These are phyloP conservation scores for Halotydeus destructor DNA, from an alignment of 1,140 invertebrate species.

Conservation along the genomic window DNA sequence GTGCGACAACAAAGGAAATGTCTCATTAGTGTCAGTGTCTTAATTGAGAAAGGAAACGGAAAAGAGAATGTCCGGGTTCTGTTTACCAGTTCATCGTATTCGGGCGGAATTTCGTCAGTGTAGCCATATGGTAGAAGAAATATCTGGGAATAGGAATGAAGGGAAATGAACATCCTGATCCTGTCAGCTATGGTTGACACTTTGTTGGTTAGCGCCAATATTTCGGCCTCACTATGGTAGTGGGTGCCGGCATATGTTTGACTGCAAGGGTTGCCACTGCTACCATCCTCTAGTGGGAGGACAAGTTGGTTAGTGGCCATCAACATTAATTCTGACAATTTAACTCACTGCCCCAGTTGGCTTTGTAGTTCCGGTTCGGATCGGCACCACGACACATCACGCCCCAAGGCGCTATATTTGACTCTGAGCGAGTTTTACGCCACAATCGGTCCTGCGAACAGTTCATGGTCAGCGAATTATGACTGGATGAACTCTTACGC, in stretches of 20 bases:
- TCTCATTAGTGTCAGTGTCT: no score
- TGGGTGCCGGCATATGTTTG: slow-evolving; percentile 17
- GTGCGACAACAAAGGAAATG: no score
- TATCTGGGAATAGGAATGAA: slow-evolving; percentile 19
- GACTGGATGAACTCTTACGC: neutral
- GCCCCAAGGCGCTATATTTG: neutral
- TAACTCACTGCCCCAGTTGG: slow-evolving; percentile 15
- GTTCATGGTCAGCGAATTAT: neutral
- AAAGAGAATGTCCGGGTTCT: no score
- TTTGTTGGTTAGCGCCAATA: slow-evolving; percentile 18
- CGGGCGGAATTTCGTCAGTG: slow-evolving; percentile 17
- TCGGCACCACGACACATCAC: slow-evolving; percentile 19
- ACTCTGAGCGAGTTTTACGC: slow-evolving; percentile 17
- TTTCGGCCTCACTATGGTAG: slow-evolving; percentile 23
- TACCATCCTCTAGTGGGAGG: slow-evolving; percentile 18
- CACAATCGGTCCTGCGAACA: slow-evolving; percentile 16
- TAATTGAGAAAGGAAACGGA: no score
- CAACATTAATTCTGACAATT: neutral
- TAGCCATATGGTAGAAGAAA: slow-evolving; percentile 49
- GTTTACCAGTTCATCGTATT: slow-evolving; percentile 31
- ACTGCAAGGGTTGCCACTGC: slow-evolving; percentile 15
- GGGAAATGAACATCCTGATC: slow-evolving; percentile 14
- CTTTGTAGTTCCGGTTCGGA: slow-evolving; percentile 20
- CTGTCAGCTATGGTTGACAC: slow-evolving; percentile 10
- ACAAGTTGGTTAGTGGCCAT: neutral